Conservation (phyloP, 1,140 invertebrate genomes). For the Varroa destructor region DNA sequence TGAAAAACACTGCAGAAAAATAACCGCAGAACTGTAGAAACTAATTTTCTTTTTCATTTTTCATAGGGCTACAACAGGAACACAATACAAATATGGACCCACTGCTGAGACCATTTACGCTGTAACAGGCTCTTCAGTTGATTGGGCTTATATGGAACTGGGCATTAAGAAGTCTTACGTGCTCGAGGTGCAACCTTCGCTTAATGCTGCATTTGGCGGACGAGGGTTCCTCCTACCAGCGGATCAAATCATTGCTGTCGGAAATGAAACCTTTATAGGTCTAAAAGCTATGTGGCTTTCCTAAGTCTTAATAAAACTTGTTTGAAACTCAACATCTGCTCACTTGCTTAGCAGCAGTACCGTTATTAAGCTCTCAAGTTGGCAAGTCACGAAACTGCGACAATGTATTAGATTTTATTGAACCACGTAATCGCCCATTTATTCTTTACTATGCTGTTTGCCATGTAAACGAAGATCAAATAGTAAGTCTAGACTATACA, state of each 20-base stretch:
- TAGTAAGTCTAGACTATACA: too few species aligned
- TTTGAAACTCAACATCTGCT: too few species aligned
- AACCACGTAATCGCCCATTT: too few species aligned
- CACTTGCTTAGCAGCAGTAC: too few species aligned
- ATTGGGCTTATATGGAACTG: conserved; percentile 42
- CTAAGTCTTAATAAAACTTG: background rate
- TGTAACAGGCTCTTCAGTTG: conserved; percentile 41
- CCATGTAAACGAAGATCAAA: too few species aligned
- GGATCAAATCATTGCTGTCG: conserved; percentile 53
- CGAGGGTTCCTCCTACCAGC: conserved; percentile 45
- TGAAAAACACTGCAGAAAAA: too few species aligned
- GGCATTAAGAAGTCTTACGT: conserved; percentile 41
- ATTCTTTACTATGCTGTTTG: too few species aligned
- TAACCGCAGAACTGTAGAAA: too few species aligned
- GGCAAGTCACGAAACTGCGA: too few species aligned
- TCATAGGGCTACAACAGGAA: background rate
- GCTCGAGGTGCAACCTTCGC: conserved; percentile 32
- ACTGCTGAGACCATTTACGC: conserved; percentile 28
- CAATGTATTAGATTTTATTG: too few species aligned
- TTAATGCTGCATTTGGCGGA: conserved; percentile 38
- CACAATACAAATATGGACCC: background rate
- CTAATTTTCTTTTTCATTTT: background rate
- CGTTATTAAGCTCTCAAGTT: too few species aligned
- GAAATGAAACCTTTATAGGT: conserved; percentile 57
- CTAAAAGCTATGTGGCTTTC: conserved; percentile 38